Evolutionary conservation across 2,113 vertebrate species (phyloP).

Genomic region (Hippoglossus stenolepis): DNA sequence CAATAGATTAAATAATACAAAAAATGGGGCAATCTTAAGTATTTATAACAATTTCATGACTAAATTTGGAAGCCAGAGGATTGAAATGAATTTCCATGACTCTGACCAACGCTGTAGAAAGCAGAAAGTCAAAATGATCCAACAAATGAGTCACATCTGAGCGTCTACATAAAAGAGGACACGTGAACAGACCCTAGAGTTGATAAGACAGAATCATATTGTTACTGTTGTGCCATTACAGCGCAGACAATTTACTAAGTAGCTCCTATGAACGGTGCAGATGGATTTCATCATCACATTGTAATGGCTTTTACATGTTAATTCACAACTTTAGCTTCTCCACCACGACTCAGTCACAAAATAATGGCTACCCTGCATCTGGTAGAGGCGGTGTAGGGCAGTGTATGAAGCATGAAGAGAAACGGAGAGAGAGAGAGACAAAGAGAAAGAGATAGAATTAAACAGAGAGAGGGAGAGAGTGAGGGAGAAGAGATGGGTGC

Average conservation of each 20-base stretch:
- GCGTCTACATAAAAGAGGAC: slow-evolving; percentile 11
- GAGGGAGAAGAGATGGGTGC: slow-evolving; percentile 48
- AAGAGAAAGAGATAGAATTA: slow-evolving; percentile 53
- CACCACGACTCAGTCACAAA: slow-evolving; percentile 77
- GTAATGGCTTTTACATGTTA: slow-evolving; percentile 83
- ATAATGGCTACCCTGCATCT: slow-evolving; percentile 83
- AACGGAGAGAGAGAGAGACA: slow-evolving; percentile 54
- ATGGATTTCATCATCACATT: slow-evolving; percentile 80
- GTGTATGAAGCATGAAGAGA: slow-evolving; percentile 66
- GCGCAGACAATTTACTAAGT: slow-evolving; percentile 69
- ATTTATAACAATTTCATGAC: not conserved
- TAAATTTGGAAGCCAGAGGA: not conserved
- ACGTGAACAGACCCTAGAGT: slow-evolving; percentile 34
- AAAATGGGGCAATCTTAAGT: no score
- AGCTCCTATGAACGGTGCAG: slow-evolving; percentile 74
- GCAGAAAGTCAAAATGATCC: not conserved
- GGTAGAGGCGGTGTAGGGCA: slow-evolving; percentile 77
- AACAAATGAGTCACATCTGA: slow-evolving; percentile 30
- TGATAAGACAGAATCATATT: slow-evolving; percentile 60
- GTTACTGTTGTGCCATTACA: slow-evolving; percentile 63
- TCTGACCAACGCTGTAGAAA: not conserved
- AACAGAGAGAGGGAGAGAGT: slow-evolving; percentile 46
- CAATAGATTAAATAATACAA: not conserved
- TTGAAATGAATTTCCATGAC: slow-evolving; percentile 15
- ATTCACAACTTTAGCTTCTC: slow-evolving; percentile 82